Evolutionary conservation across 2,888 invertebrate genomes (phyloP).

Genomic region (Acrobasis consociella): DNA sequence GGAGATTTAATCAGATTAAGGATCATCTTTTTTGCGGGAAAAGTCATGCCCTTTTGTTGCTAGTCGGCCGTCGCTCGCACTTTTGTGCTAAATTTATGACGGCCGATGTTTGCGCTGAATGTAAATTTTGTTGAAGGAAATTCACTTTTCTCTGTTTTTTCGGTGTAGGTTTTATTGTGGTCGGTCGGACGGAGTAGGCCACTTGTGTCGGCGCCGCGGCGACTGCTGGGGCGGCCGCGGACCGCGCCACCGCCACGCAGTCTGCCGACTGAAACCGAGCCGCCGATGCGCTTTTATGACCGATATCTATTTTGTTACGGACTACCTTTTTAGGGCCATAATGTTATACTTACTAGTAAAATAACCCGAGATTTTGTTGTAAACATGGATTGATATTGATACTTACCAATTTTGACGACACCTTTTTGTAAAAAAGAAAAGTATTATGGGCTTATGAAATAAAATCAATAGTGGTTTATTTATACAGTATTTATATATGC

Average conservation of each 20-base stretch:
- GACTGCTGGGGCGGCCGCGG: slow-evolving; percentile 50
- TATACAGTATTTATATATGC: slow-evolving; percentile 21
- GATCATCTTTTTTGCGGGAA: slow-evolving; percentile 82
- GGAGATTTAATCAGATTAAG: slow-evolving; percentile 84
- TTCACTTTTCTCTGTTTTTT: slow-evolving; percentile 42
- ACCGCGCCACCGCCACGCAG: slow-evolving; percentile 62
- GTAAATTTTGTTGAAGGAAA: slow-evolving; percentile 62
- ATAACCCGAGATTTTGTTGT: background rate
- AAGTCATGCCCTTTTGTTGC: slow-evolving; percentile 81
- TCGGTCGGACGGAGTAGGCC: slow-evolving; percentile 26
- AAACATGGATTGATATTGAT: background rate
- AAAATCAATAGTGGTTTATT: background rate
- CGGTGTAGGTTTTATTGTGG: slow-evolving; percentile 27
- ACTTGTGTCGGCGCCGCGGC: slow-evolving; percentile 57
- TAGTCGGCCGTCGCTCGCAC: slow-evolving; percentile 76
- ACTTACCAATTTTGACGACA: background rate
- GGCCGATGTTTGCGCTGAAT: slow-evolving; percentile 75
- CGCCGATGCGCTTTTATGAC: slow-evolving; percentile 52
- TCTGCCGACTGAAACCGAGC: slow-evolving; percentile 54
- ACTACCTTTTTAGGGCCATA: slow-evolving; percentile 26
- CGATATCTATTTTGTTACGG: slow-evolving; percentile 39
- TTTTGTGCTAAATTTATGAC: slow-evolving; percentile 80
- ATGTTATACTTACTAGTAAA: slow-evolving; percentile 1
- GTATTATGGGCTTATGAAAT: background rate
- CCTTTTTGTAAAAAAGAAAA: background rate